These are phyloP conservation scores for Orcinus orca DNA, from an alignment of 2,113 vertebrate species.

Conservation along the genomic window DNA sequence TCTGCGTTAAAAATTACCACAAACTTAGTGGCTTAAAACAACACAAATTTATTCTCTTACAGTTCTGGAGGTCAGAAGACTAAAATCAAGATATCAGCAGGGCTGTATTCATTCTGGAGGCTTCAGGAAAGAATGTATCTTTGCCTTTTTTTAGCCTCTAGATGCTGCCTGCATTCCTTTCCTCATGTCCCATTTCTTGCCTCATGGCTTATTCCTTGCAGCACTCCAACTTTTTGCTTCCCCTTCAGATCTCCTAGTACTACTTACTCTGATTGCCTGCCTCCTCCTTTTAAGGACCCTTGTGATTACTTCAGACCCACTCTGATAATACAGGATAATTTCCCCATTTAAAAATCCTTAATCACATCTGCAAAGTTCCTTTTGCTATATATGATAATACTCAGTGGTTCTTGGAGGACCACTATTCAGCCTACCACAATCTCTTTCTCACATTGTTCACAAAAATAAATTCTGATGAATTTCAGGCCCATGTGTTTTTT, in stretches of 20 bases:
- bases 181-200: background rate
- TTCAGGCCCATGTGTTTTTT: background rate
- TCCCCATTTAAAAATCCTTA: background rate
- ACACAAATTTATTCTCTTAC: background rate
- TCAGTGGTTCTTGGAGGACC: background rate
- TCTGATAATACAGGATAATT: background rate
- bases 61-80: background rate
- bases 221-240: background rate
- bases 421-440: background rate
- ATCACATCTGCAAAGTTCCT: background rate
- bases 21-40: background rate
- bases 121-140: background rate
- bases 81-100: background rate
- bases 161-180: background rate
- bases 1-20: background rate
- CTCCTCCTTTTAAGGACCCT: background rate
- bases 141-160: background rate
- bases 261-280: background rate
- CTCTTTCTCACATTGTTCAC: background rate
- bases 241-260: background rate
- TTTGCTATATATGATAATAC: background rate
- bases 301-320: background rate
- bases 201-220: background rate
- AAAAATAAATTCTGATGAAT: background rate
- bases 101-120: background rate